These are phyloP conservation scores for Orthosia cruda DNA, from an alignment of 2,888 invertebrate genomes.

Conservation along the genomic window DNA sequence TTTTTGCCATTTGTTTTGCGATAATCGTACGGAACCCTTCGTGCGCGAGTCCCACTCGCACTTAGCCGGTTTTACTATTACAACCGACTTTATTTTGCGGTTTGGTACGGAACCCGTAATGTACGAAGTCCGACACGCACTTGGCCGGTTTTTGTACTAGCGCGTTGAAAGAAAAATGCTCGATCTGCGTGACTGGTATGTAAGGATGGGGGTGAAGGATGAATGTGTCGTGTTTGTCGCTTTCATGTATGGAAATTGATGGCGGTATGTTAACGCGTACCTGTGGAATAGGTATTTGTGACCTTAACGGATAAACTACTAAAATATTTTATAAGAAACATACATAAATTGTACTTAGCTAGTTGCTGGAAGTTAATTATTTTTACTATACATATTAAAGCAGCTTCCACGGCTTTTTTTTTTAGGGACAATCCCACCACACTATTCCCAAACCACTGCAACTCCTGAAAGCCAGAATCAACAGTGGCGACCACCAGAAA, in stretches of 20 bases:
- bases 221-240: conserved; percentile 17
- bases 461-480: too few relatives aligned
- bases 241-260: neutral
- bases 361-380: neutral
- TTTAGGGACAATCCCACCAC: too few relatives aligned
- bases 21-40: too few relatives aligned
- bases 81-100: too few relatives aligned
- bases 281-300: neutral
- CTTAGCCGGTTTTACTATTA: too few relatives aligned
- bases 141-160: neutral
- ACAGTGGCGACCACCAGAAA: too few relatives aligned
- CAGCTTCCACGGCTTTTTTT: neutral
- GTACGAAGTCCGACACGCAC: too few relatives aligned
- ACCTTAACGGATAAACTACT: neutral
- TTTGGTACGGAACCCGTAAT: too few relatives aligned
- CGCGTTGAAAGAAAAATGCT: neutral
- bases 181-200: conserved; percentile 24
- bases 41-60: too few relatives aligned
- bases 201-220: conserved; percentile 4
- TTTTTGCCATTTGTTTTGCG: too few relatives aligned
- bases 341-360: neutral
- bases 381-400: neutral
- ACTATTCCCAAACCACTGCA: too few relatives aligned
- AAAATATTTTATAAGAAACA: neutral
- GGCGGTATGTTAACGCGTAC: neutral